These are phyloP conservation scores for Drosophila fuyamai DNA, from an alignment of 1,140 invertebrate genomes.

Conservation along the genomic window DNA sequence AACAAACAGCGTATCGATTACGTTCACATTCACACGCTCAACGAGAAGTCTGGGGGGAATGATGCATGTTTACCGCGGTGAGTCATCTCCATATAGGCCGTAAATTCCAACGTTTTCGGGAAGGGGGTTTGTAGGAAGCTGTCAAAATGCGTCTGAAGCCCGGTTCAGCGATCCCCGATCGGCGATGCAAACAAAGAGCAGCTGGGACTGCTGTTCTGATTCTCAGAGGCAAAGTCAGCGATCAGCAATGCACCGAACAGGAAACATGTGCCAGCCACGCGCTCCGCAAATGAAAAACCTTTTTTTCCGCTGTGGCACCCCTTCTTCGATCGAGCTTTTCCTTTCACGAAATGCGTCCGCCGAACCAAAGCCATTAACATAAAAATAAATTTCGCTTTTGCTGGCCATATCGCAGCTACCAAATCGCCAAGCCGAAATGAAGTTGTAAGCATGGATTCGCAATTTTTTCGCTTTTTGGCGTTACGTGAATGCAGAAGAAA, in stretches of 20 bases:
- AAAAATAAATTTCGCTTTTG: slow-evolving; percentile 81
- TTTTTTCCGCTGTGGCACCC: slow-evolving; percentile 23
- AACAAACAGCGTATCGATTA: slow-evolving; percentile 49
- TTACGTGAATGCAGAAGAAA: slow-evolving; percentile 56
- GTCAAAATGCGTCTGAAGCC: slow-evolving; percentile 37
- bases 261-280: slow-evolving; percentile 56
- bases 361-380: slow-evolving; percentile 71
- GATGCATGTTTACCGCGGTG: slow-evolving; percentile 40
- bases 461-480: slow-evolving; percentile 36
- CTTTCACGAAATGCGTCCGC: slow-evolving; percentile 77
- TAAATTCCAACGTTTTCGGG: slow-evolving; percentile 25
- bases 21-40: slow-evolving; percentile 52
- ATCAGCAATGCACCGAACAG: slow-evolving; percentile 61
- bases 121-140: slow-evolving; percentile 12
- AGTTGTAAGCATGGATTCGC: slow-evolving; percentile 66
- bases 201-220: slow-evolving; percentile 49
- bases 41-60: slow-evolving; percentile 5
- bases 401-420: slow-evolving; percentile 66
- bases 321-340: slow-evolving; percentile 59
- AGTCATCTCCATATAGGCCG: slow-evolving; percentile 30
- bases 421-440: slow-evolving; percentile 71
- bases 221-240: slow-evolving; percentile 36
- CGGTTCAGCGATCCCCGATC: slow-evolving; percentile 45
- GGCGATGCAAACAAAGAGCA: slow-evolving; percentile 48
- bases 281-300: slow-evolving; percentile 41